These are phyloP conservation scores for Synergus japonicus DNA, from an alignment of 2,888 invertebrate genomes.

Conservation along the genomic window DNA sequence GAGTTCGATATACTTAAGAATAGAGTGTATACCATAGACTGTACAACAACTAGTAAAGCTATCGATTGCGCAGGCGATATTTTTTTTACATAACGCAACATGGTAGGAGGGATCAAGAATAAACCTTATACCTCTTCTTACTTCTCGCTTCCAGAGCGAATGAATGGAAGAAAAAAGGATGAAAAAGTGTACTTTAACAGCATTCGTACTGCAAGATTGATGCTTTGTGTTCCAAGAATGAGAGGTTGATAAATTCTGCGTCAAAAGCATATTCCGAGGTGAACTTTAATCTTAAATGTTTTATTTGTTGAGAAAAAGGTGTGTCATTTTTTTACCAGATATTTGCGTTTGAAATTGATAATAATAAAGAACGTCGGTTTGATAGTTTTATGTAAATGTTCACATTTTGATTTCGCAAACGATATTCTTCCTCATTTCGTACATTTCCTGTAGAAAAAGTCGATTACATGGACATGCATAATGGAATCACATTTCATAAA, in stretches of 20 bases:
- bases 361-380: background rate
- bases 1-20: slow-evolving; percentile 10
- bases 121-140: background rate
- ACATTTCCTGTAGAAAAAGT: slow-evolving; percentile 11
- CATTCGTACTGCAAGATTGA: slow-evolving; percentile 25
- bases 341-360: background rate
- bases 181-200: slow-evolving; percentile 3
- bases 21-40: background rate
- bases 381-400: too few species aligned
- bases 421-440: background rate
- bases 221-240: slow-evolving; percentile 20
- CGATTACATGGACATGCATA: slow-evolving; percentile 20
- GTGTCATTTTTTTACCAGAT: background rate
- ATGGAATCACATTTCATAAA: slow-evolving; percentile 26
- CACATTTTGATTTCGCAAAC: background rate
- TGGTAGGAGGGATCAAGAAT: background rate
- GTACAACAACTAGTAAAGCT: background rate
- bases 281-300: slow-evolving; percentile 11
- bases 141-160: background rate
- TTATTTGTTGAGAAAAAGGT: background rate
- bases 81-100: slow-evolving; percentile 1
- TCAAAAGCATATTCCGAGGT: slow-evolving; percentile 20
- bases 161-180: background rate
- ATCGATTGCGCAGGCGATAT: background rate
- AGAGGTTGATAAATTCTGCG: slow-evolving; percentile 22